Evolutionary conservation across 1,140 invertebrate species (phyloP), one percentile per base, ranked within the genome.

Genomic region (Drosophila neocordata): DNA sequence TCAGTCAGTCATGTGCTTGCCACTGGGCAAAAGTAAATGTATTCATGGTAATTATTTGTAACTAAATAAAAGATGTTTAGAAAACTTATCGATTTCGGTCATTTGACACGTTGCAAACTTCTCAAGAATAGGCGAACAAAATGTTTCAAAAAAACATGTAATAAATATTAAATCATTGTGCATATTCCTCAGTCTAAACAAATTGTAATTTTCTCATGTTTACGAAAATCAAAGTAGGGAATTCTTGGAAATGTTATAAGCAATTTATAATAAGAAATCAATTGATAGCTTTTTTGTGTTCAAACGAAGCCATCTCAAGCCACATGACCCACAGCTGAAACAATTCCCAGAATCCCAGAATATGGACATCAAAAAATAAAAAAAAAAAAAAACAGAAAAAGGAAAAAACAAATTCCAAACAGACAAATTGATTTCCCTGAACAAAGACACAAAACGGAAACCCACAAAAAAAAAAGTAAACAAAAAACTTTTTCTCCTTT

Each of bases 321-420:
- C 6, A 38, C 41, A 18, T 44, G 8, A 65, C 35, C 77, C n/a
- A n/a, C n/a, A 79, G 65, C 71, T 79, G 77, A 52, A 18, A 27
- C 48, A 9, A 4, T 57, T 79, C 71, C n/a, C 77, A 79, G 37
- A 57, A 59, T 15, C 60, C 56, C 63, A 1, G n/a, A 24, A 24
- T 24, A 24, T 24, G 22, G 22, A 24, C 22, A 24, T 24, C 22
- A 24, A 24, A 24, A n/a, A n/a, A n/a, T n/a, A n/a, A n/a, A n/a
- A n/a, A n/a, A n/a, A n/a, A n/a, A n/a, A n/a, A n/a, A 51, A 53
- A n/a, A 27, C 35, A 35, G 62, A 22, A 27, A 34, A 61, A 59
- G 66, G 66, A 22, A 18, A 61, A 59, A 66, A 71, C 34, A 18
- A 12, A 35, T 59, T 59, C 35, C 37, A 38, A 38, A 20, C 12